Base-by-base conservation (phyloP, 2,888 invertebrate species). In the Cyrtodaria siliqua region DNA sequence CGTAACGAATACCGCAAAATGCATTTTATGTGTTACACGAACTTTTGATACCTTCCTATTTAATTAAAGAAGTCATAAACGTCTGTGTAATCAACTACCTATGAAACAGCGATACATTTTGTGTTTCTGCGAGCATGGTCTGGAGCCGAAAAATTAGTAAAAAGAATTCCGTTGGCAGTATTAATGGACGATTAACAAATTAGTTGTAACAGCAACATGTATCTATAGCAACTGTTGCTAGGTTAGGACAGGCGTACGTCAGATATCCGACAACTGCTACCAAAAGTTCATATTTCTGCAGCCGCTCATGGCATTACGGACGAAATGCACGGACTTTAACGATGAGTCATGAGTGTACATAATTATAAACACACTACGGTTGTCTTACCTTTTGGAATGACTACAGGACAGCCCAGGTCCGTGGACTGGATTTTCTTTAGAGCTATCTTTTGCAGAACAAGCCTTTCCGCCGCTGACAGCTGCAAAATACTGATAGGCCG, bases 361-460 rank as follows among this genome's bases (percentile, higher is more conserved):
- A 33, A 4, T 8, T 33, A 8, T 33, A 8, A 33, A 33, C 6
- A 33, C 12, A 4, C 12, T 33, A 33, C 4, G 4, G 12, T 33
- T 12, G 33, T 8, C 55, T 55, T n/a, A 97, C 97, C 97, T 94
- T 95, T 96, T 59, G 97, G 97, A 91, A 96, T 95, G 93, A 96
- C 95, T 89, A 97, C 95, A 79, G 95, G 94, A 81, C 96, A 96
- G 42, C 97, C 97, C 33, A 97, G 95, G 93, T 97, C 97, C 87
- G 97, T 94, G 86, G 96, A 96, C 92, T 96, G 96, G 71, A 98
- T 95, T 92, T 97, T 96, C 24, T 97, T 96, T 38, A 97, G 94
- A 0, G 97, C 97, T 56, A 98, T 96, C 90, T 96, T 96, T 94
- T 97, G 97, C 75, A 98, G 94, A 62, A 96, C 95, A 82, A 96